These are phyloP conservation scores for Uria lomvia DNA, from an alignment of 2,113 vertebrate species.

Conservation along the genomic window DNA sequence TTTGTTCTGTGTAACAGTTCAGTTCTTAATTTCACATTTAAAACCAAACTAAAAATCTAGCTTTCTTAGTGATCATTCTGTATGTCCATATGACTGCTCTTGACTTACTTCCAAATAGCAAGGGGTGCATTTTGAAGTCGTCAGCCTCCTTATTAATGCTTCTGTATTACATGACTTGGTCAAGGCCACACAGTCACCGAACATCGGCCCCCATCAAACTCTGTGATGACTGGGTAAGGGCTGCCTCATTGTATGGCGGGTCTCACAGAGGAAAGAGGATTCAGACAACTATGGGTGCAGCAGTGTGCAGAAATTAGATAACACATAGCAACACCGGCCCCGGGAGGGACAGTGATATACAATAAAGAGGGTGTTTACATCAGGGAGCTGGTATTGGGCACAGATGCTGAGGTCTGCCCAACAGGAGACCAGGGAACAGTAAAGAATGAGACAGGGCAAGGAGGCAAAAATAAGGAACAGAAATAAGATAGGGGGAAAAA, in stretches of 20 bases:
- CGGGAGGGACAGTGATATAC: fast-evolving
- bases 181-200: neutral
- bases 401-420: neutral
- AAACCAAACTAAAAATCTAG: neutral
- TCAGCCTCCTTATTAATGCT: neutral
- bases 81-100: neutral
- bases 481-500: neutral
- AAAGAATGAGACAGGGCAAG: neutral
- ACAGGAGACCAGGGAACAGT: neutral
- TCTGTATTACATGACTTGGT: neutral
- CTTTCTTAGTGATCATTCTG: neutral
- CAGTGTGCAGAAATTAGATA: neutral
- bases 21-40: neutral
- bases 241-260: fast-evolving
- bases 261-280: neutral
- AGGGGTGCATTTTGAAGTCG: neutral
- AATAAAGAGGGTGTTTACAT: neutral
- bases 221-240: neutral
- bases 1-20: neutral
- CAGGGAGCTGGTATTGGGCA: neutral
- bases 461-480: neutral
- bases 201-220: neutral
- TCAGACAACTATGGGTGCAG: neutral
- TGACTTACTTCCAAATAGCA: neutral
- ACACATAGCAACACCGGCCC: neutral